Evolutionary conservation across 2,888 invertebrate genomes (phyloP).

Genomic region (Troides oblongomaculatus): DNA sequence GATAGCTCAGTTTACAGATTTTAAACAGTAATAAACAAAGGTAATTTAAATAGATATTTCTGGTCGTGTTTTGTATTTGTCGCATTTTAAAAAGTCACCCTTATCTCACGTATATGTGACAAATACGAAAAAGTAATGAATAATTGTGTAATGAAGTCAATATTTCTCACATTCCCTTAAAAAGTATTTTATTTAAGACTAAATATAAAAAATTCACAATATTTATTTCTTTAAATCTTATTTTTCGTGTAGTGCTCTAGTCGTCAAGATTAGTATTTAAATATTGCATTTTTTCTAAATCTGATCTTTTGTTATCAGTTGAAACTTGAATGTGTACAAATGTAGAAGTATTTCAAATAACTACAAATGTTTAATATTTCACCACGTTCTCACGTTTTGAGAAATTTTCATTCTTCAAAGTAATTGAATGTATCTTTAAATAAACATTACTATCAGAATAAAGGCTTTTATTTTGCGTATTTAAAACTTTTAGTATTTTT

Average conservation of each 20-base stretch:
- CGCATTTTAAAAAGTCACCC: not conserved
- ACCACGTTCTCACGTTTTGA: conserved; percentile 1
- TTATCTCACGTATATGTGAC: not conserved
- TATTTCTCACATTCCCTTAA: not conserved
- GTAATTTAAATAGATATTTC: not conserved
- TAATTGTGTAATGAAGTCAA: not conserved
- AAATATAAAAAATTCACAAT: not conserved
- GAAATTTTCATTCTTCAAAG: conserved; percentile 15
- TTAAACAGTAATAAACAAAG: too few species aligned
- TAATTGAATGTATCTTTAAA: conserved; percentile 17
- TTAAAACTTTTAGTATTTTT: not conserved
- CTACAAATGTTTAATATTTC: not conserved
- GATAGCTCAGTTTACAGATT: too few species aligned
- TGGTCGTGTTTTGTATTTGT: not conserved
- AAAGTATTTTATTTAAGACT: not conserved
- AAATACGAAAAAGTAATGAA: not conserved
- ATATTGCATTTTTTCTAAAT: not conserved
- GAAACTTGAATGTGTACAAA: not conserved
- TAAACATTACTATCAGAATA: conserved; percentile 14
- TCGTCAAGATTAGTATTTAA: not conserved
- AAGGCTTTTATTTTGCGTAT: not conserved
- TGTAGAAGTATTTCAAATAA: not conserved
- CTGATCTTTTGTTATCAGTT: not conserved
- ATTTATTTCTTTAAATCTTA: not conserved
- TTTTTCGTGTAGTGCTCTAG: not conserved